phyloP scores from a whole-genome alignment of 2,113 vertebrate genomes.

The Spilogale gracilis region DNA sequence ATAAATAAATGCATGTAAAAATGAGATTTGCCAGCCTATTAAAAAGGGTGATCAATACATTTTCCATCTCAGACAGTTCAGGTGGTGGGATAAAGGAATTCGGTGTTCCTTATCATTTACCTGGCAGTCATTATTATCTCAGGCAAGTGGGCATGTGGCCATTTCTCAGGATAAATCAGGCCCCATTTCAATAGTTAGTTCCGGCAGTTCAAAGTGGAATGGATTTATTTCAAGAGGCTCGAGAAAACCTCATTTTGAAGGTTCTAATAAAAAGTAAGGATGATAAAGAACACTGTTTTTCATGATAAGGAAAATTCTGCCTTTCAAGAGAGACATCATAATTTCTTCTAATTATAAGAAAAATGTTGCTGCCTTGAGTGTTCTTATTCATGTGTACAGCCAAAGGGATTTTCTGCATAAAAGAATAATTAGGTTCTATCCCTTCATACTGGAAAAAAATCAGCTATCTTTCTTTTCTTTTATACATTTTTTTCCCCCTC shows the following conservation, averaged over 20 bases:
- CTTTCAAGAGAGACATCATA: constrained; percentile 84
- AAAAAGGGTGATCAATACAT: constrained; percentile 15
- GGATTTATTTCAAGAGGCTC: constrained; percentile 83
- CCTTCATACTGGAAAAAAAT: constrained; percentile 58
- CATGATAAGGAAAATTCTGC: constrained; percentile 83
- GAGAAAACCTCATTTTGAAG: constrained; percentile 82
- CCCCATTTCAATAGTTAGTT: constrained; percentile 84
- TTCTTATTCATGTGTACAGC: constrained; percentile 80
- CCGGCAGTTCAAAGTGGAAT: constrained; percentile 80
- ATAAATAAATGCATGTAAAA: constrained; percentile 27
- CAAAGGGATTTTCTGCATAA: constrained; percentile 79
- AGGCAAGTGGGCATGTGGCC: constrained; percentile 67
- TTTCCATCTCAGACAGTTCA: constrained; percentile 18
- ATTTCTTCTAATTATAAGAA: constrained; percentile 84
- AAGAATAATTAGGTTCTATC: constrained; percentile 81
- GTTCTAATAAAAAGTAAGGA: constrained; percentile 77
- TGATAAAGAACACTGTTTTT: constrained; percentile 84
- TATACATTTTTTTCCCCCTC: background rate
- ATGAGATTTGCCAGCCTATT: constrained; percentile 43
- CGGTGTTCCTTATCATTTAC: constrained; percentile 56
- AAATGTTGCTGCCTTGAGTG: constrained; percentile 78
- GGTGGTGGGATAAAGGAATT: constrained; percentile 64
- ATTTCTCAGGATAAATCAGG: constrained; percentile 77
- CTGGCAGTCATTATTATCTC: constrained; percentile 65
- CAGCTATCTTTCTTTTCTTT: constrained; percentile 77